Evolutionary conservation across 2,113 vertebrate species (phyloP).

Genomic region (Ifrita kowaldi): DNA sequence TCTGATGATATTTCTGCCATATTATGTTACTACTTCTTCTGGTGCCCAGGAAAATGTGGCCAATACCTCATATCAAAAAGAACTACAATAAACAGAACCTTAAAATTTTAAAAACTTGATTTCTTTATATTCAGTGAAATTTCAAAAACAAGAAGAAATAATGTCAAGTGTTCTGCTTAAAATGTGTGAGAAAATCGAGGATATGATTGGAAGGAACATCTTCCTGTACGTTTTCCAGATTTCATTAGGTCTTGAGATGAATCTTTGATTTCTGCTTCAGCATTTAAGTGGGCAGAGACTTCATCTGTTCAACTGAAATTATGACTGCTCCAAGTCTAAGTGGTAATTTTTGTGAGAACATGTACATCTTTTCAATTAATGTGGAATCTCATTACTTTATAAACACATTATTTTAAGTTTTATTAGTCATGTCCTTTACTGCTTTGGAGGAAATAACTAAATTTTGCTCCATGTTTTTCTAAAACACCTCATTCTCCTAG

Average conservation of each 20-base stretch:
- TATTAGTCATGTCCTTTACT: background rate
- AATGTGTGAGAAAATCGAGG: background rate
- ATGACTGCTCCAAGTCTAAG: background rate
- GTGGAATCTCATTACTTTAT: background rate
- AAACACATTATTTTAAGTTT: background rate
- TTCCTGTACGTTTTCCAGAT: background rate
- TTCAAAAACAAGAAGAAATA: background rate
- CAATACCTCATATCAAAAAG: background rate
- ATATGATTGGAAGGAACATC: background rate
- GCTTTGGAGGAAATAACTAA: background rate
- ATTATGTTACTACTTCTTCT: background rate
- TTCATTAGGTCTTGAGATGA: background rate
- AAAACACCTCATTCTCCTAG: fast-evolving
- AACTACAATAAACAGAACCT: background rate
- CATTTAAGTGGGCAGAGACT: background rate
- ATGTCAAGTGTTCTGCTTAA: background rate
- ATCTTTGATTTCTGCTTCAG: background rate
- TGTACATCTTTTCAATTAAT: background rate
- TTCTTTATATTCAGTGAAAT: background rate
- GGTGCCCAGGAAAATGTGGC: background rate
- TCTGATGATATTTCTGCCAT: background rate
- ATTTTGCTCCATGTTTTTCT: background rate
- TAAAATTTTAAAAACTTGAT: background rate
- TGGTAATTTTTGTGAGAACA: background rate
- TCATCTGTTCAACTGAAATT: background rate